Conservation (phyloP, 2,113 vertebrate species). For the Sphyrna mokarran region DNA sequence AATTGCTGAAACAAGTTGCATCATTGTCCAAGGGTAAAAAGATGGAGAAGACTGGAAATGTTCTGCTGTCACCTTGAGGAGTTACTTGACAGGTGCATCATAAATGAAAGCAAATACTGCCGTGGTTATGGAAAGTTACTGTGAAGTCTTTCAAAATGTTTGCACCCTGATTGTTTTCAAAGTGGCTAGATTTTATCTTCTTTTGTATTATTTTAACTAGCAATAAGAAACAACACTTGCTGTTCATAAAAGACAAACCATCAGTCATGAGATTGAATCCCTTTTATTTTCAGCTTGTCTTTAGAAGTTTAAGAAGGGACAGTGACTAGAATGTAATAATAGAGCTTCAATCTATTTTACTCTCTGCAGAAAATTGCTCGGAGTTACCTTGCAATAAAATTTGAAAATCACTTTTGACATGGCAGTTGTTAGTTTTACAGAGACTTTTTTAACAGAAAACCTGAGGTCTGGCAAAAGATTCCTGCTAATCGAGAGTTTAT, state of each 20-base stretch:
- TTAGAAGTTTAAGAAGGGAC: background rate
- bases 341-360: background rate
- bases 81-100: conserved; percentile 37
- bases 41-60: conserved; percentile 87
- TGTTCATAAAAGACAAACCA: background rate
- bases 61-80: conserved; percentile 82
- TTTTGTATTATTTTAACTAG: conserved; percentile 30
- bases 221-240: conserved; percentile 1
- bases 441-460: background rate
- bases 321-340: background rate
- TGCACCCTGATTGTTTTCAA: conserved; percentile 18
- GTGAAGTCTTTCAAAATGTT: conserved; percentile 58
- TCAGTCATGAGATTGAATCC: background rate
- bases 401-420: background rate
- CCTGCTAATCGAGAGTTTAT: background rate
- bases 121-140: conserved; percentile 42
- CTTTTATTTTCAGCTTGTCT: background rate
- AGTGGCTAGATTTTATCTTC: background rate
- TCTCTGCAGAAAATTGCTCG: background rate
- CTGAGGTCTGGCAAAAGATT: conserved; percentile 12
- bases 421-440: background rate
- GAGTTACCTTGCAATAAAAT: background rate
- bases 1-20: conserved; percentile 94
- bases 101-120: conserved; percentile 32
- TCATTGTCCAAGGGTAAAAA: conserved; percentile 97